phyloP scores from a whole-genome alignment of 2,113 vertebrate genomes.

The Nerophis ophidion region DNA sequence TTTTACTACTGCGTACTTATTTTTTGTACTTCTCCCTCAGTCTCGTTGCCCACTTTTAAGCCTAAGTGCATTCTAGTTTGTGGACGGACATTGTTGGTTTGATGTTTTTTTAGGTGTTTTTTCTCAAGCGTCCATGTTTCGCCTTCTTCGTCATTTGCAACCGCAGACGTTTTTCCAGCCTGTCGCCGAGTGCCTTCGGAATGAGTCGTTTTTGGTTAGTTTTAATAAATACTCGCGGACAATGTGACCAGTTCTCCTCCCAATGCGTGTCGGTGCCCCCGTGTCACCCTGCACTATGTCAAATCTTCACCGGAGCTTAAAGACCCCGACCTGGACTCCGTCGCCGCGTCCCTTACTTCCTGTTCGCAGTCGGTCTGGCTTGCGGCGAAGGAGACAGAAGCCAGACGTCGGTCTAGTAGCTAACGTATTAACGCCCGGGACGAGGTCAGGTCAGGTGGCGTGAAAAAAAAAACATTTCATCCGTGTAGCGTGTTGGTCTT shows the following conservation, averaged over 20 bases:
- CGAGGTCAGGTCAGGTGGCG: conserved; percentile 45
- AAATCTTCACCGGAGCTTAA: conserved; percentile 44
- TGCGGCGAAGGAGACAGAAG: conserved; percentile 43
- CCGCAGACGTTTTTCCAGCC: not conserved
- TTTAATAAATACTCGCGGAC: not conserved
- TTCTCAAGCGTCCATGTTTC: too few relatives aligned
- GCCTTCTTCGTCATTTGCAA: not conserved
- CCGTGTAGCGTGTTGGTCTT: not conserved
- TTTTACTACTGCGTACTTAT: too few relatives aligned
- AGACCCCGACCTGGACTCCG: conserved; percentile 46
- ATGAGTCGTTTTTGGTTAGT: not conserved
- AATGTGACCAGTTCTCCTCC: not conserved
- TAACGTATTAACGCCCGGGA: conserved; percentile 24
- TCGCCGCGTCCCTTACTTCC: conserved; percentile 22
- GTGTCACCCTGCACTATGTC: conserved; percentile 40
- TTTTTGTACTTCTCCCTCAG: too few relatives aligned
- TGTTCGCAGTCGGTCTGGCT: not conserved
- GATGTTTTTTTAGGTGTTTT: not conserved
- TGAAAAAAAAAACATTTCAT: conserved; percentile 11
- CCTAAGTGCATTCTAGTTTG: too few relatives aligned
- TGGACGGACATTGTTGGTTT: too few relatives aligned
- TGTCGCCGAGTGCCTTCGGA: too few relatives aligned
- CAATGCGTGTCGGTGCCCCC: conserved; percentile 1
- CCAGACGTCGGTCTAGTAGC: conserved; percentile 51
- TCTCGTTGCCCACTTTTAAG: too few relatives aligned